These are phyloP conservation scores for Pseudomugil tenellus DNA, from an alignment of 2,797 vertebrate genomes.

Conservation along the genomic window DNA sequence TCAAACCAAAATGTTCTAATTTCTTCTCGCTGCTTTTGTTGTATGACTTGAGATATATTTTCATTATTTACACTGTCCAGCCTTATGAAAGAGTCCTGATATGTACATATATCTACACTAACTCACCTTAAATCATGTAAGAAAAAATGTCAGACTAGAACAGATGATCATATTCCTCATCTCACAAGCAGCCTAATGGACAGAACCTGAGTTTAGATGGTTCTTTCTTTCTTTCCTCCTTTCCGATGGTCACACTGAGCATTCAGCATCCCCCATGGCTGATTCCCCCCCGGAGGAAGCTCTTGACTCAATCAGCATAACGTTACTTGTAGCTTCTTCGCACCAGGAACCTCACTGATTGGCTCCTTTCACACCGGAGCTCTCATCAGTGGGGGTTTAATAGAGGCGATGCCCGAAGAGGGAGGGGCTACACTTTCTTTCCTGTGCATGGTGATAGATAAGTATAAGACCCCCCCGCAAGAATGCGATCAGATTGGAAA, in stretches of 20 bases:
- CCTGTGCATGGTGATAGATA: slow-evolving; percentile 73
- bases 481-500: slow-evolving; percentile 72
- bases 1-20: too few relatives aligned
- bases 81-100: neutral
- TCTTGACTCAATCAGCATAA: slow-evolving; percentile 3
- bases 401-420: slow-evolving; percentile 63
- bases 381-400: slow-evolving; percentile 41
- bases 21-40: too few relatives aligned
- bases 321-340: neutral
- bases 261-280: neutral
- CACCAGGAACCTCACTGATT: slow-evolving; percentile 28
- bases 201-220: too few relatives aligned
- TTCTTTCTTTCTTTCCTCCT: neutral
- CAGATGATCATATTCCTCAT: neutral
- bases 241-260: slow-evolving; percentile 5
- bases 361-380: slow-evolving; percentile 18
- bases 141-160: neutral
- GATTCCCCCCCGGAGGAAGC: slow-evolving; percentile 13
- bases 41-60: neutral
- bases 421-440: slow-evolving; percentile 74
- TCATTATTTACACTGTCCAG: neutral
- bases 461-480: slow-evolving; percentile 74
- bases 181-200: too few relatives aligned
- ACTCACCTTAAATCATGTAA: too few relatives aligned
- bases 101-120: neutral